phyloP scores from a whole-genome alignment of 2,888 invertebrate genomes.

The Oasisia sp. region DNA sequence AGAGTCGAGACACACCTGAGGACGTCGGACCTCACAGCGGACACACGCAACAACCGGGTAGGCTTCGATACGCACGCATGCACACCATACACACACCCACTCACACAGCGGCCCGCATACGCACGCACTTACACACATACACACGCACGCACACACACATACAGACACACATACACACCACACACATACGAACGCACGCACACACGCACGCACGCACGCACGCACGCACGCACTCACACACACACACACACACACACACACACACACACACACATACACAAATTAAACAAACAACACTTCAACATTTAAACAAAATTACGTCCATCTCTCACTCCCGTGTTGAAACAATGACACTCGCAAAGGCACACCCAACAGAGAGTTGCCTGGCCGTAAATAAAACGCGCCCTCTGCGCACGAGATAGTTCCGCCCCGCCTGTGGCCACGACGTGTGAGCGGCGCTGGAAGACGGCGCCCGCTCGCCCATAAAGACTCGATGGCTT shows the following conservation, averaged over 20 bases:
- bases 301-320: neutral
- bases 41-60: neutral
- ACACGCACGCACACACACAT: too few species aligned
- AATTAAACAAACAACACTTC: neutral
- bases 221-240: too few species aligned
- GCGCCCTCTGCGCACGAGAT: neutral
- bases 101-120: too few species aligned
- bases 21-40: neutral
- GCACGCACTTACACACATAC: too few species aligned
- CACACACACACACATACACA: neutral
- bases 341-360: neutral
- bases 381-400: neutral
- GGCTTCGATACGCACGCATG: neutral
- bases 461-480: neutral
- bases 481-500: neutral
- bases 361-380: neutral
- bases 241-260: too few species aligned
- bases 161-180: too few species aligned
- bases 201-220: too few species aligned
- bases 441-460: neutral
- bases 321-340: neutral
- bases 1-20: neutral
- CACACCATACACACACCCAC: too few species aligned
- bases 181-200: too few species aligned
- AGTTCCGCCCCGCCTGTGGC: neutral